These are phyloP conservation scores for Drosophila lacicola DNA, from an alignment of 2,888 invertebrate genomes.

Conservation along the genomic window DNA sequence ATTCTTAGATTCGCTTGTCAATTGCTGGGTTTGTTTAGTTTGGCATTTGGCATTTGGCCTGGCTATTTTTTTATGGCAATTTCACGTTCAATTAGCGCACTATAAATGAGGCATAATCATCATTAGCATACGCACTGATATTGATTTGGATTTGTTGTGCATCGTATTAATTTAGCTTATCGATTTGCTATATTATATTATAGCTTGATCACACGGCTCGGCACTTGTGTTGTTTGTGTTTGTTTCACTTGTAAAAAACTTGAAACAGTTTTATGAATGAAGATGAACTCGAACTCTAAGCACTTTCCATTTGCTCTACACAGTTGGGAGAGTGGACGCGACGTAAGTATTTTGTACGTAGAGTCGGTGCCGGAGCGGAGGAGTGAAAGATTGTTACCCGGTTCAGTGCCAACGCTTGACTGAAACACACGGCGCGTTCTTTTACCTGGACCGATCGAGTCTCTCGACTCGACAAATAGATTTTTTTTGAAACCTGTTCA, in stretches of 20 bases:
- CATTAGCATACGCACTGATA: slow-evolving; percentile 60
- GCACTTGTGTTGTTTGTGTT: slow-evolving; percentile 35
- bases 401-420: slow-evolving; percentile 85
- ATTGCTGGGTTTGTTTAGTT: slow-evolving; percentile 30
- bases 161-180: slow-evolving; percentile 40
- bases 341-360: slow-evolving; percentile 20
- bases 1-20: slow-evolving; percentile 45
- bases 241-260: slow-evolving; percentile 48
- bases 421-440: slow-evolving; percentile 84
- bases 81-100: slow-evolving; percentile 84
- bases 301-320: slow-evolving; percentile 59
- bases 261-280: slow-evolving; percentile 42
- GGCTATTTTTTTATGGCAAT: slow-evolving; percentile 67
- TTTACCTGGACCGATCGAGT: slow-evolving; percentile 64
- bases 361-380: slow-evolving; percentile 57
- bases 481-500: slow-evolving; percentile 56
- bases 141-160: slow-evolving; percentile 56
- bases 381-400: slow-evolving; percentile 84
- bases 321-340: slow-evolving; percentile 35
- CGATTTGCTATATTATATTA: slow-evolving; percentile 19
- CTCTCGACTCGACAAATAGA: slow-evolving; percentile 54
- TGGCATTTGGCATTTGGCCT: slow-evolving; percentile 15
- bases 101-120: slow-evolving; percentile 73
- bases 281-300: slow-evolving; percentile 20
- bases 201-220: slow-evolving; percentile 32